These are phyloP conservation scores for Sciurus vulgaris DNA, from an alignment of 2,797 vertebrate species.

Conservation along the genomic window DNA sequence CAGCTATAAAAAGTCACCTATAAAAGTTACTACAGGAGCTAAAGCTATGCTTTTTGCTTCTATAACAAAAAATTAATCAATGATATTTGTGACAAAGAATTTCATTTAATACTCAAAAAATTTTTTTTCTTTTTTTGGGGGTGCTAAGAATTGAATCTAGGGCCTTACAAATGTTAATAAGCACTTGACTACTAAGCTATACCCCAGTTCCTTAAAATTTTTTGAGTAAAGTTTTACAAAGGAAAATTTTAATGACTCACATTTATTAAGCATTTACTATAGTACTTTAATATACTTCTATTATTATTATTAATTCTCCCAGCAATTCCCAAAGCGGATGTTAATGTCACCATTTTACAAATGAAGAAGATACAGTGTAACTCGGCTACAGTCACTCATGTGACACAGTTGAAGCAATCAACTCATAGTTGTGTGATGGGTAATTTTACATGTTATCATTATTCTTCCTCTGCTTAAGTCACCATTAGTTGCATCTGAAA, in stretches of 20 bases:
- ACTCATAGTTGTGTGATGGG: background rate
- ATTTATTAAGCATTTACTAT: background rate
- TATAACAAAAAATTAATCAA: background rate
- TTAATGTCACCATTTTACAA: conserved; percentile 1
- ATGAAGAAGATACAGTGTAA: background rate
- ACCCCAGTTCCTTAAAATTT: background rate
- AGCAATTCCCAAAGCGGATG: background rate
- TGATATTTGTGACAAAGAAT: background rate
- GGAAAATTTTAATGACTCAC: conserved; percentile 17
- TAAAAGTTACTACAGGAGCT: background rate
- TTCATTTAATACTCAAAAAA: background rate
- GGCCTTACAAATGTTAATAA: background rate
- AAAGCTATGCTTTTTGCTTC: background rate
- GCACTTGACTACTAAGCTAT: background rate
- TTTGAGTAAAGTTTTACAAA: background rate
- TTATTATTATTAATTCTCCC: conserved; percentile 23
- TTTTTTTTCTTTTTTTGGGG: background rate
- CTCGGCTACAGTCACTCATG: background rate
- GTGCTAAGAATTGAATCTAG: background rate
- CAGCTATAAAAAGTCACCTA: background rate
- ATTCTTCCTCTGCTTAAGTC: background rate
- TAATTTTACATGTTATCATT: background rate
- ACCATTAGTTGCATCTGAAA: background rate
- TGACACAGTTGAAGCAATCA: background rate
- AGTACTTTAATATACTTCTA: background rate